Percentiles rank a stretch among this genome's conserved stretches.
These are phyloP conservation scores for Odontocolon sp. DNA, from an alignment of 2,888 invertebrate genomes.

Conservation along the genomic window DNA sequence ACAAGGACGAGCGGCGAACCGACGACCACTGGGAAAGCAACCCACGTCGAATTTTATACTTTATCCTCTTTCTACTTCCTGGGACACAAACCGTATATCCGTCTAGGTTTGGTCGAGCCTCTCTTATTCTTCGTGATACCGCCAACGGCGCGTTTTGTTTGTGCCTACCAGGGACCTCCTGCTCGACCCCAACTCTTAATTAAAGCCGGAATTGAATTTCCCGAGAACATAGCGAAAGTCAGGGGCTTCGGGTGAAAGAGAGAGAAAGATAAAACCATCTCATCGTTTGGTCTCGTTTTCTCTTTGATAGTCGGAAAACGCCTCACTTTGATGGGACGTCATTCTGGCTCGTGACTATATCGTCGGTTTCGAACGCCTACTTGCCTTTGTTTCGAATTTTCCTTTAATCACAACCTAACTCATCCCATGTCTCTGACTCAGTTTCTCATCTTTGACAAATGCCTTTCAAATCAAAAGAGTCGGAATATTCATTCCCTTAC, in stretches of 20 bases:
- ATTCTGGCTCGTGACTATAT: background rate
- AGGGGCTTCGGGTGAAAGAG: constrained; percentile 7
- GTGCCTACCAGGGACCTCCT: background rate
- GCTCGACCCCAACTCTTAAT: constrained; percentile 52
- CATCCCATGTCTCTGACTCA: too few relatives aligned
- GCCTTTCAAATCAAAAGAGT: too few relatives aligned
- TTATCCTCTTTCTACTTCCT: constrained; percentile 2
- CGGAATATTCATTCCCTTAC: too few relatives aligned
- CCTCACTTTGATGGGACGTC: background rate
- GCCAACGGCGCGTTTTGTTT: constrained; percentile 14
- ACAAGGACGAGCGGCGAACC: constrained; percentile 5
- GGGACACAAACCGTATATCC: background rate
- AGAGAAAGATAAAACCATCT: constrained; percentile 8
- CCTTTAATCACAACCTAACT: too few relatives aligned
- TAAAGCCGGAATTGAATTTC: constrained; percentile 64
- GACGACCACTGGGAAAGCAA: constrained; percentile 21
- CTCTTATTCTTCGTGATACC: constrained; percentile 22
- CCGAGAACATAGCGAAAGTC: constrained; percentile 11
- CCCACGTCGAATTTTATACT: background rate
- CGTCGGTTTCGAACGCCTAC: background rate
- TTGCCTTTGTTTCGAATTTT: constrained; percentile 12
- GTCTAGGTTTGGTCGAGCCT: background rate
- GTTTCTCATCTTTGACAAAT: too few relatives aligned
- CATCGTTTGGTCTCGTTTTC: constrained; percentile 35
- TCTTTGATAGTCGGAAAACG: constrained; percentile 42